Evolutionary conservation across 2,888 invertebrate species (phyloP), one percentile per base, ranked within the genome.

Genomic region (Lycia hirtaria): DNA sequence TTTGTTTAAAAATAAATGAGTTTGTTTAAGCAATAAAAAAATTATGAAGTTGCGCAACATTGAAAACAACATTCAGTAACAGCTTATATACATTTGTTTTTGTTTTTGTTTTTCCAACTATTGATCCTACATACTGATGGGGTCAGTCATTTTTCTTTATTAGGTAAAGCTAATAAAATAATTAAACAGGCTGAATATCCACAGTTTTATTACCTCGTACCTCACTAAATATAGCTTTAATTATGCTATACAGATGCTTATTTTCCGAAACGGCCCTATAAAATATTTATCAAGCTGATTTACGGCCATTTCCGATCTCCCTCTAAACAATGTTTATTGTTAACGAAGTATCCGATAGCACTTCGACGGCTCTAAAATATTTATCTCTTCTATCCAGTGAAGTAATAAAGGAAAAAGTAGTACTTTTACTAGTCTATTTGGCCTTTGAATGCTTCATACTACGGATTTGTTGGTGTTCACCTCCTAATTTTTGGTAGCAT

Each of bases 281-380:
- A 67, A 67, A 67, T 67, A 62, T 67, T 65, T 67, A 67, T 67
- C 67, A 63, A 67, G 63, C 56, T 63, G 60, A 65, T 62, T 65
- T 65, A 67, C 63, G 58, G 53, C 48, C 63, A 58, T 62, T 63
- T 65, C 62, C 63, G 63, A 67, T 65, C 67, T 62, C 49, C 51
- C 49, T 40, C 43, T 43, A 56, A 59, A 56, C 54, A 60, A 52
- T 62, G 62, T 65, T 62, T 65, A 62, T 53, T 58, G 57, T 58
- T 53, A 53, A 58, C 56, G 57, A 58, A 58, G 61, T 54, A 60
- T 66, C 64, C 53, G 55, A 63, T 63, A 63, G 60, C 56, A 61
- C 61, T 61, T 56, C 55, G 55, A 60, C 51, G 55, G 47, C 47
- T 52, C 55, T 64, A 50, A 65, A 62, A 62, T 62, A 57, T 64